These are phyloP conservation scores for Tachyglossus aculeatus DNA, from an alignment of 2,797 vertebrate species.

Conservation along the genomic window DNA sequence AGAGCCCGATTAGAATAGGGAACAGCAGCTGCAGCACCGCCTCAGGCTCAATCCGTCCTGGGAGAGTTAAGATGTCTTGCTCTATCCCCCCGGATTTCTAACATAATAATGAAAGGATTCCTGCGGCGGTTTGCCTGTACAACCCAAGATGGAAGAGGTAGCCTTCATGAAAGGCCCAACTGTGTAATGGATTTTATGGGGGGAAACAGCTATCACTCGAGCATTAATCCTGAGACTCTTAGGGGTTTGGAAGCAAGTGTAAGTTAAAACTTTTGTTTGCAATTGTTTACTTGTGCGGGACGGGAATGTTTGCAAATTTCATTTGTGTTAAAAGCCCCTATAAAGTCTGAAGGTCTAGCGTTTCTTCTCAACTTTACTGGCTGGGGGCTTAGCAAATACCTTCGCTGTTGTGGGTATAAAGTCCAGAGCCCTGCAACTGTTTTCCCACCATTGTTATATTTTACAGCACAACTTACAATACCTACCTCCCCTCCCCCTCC, in stretches of 20 bases:
- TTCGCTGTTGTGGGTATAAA: slow-evolving; percentile 52
- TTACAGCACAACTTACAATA: slow-evolving; percentile 83
- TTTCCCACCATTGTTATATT: slow-evolving; percentile 84
- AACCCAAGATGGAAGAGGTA: slow-evolving; percentile 56
- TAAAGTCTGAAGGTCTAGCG: slow-evolving; percentile 33
- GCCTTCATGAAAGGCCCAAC: slow-evolving; percentile 67
- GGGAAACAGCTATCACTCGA: slow-evolving; percentile 62
- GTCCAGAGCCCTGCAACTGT: slow-evolving; percentile 53
- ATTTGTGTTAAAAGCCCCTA: slow-evolving; percentile 52
- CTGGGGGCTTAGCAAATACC: slow-evolving; percentile 48
- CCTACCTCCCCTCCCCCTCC: slow-evolving; percentile 51
- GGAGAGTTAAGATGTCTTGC: not conserved
- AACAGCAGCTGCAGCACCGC: slow-evolving; percentile 2
- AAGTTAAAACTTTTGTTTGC: slow-evolving; percentile 54
- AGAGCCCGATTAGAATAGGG: slow-evolving; percentile 3
- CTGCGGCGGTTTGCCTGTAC: slow-evolving; percentile 63
- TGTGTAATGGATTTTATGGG: slow-evolving; percentile 66
- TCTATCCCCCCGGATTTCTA: slow-evolving; percentile 69
- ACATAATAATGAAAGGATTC: slow-evolving; percentile 68
- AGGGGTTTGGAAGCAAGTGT: slow-evolving; percentile 36
- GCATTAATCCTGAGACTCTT: slow-evolving; percentile 59
- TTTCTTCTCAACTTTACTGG: slow-evolving; percentile 35
- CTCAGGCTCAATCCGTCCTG: not conserved
- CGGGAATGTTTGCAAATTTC: slow-evolving; percentile 52
- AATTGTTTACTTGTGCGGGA: slow-evolving; percentile 43